phyloP scores from a whole-genome alignment of 2,113 vertebrate genomes.

The Hipposideros armiger region DNA sequence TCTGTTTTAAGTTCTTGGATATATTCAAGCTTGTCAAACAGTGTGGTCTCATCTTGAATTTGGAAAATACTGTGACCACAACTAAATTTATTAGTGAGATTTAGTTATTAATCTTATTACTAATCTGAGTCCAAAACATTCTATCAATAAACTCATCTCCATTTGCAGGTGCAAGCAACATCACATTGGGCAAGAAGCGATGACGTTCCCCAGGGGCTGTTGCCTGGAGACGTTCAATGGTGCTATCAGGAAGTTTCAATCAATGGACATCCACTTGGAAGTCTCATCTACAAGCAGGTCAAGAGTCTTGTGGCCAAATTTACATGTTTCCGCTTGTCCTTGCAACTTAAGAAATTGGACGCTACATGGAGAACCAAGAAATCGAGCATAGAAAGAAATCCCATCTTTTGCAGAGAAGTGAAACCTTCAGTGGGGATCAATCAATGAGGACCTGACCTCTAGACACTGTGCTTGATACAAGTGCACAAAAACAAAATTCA shows the following conservation, averaged over 20 bases:
- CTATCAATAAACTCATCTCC: background rate
- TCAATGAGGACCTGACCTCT: background rate
- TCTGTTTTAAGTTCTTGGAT: background rate
- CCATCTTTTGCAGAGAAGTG: background rate
- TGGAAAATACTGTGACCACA: background rate
- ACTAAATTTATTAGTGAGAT: background rate
- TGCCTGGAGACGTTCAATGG: too few species aligned
- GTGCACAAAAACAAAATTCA: background rate
- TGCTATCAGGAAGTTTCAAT: background rate
- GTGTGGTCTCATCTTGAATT: background rate
- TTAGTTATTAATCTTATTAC: background rate
- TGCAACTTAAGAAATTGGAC: background rate
- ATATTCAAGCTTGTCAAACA: background rate
- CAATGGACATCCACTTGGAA: background rate
- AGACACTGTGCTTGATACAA: background rate
- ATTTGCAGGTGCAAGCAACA: background rate
- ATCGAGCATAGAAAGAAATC: background rate
- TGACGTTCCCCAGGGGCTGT: background rate
- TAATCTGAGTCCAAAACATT: constrained; percentile 29
- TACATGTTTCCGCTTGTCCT: background rate
- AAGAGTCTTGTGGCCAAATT: background rate
- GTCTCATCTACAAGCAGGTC: background rate
- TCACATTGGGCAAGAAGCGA: background rate
- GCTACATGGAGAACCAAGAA: background rate
- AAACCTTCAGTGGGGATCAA: background rate